These are phyloP conservation scores for Folsomia candida DNA, from an alignment of 2,888 invertebrate genomes.

Conservation along the genomic window DNA sequence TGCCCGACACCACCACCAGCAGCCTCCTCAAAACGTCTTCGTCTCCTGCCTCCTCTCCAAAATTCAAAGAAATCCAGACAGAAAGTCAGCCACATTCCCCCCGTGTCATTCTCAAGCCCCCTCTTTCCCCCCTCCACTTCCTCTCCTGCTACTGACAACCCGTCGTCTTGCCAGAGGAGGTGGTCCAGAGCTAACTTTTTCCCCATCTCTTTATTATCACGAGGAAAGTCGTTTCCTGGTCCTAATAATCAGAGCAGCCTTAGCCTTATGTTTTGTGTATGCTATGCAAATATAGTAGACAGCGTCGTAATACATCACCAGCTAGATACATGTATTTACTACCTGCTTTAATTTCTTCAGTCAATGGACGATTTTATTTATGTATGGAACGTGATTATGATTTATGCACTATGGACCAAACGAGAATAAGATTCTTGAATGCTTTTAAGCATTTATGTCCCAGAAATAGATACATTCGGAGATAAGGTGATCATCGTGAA, in stretches of 20 bases:
- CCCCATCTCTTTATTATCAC: background rate
- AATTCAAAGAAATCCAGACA: background rate
- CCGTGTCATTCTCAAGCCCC: background rate
- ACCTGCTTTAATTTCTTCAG: too few relatives aligned
- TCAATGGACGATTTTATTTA: too few relatives aligned
- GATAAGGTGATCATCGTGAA: too few relatives aligned
- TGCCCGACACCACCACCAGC: slow-evolving; percentile 11
- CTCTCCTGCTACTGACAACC: slow-evolving; percentile 7
- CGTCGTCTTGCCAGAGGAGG: too few relatives aligned
- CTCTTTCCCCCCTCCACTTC: background rate
- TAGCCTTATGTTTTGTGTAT: slow-evolving; percentile 13
- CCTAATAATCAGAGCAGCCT: slow-evolving; percentile 7
- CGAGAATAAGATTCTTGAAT: too few relatives aligned
- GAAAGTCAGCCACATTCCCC: too few relatives aligned
- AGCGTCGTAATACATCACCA: slow-evolving; percentile 5
- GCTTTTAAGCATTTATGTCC: too few relatives aligned
- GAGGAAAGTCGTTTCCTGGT: too few relatives aligned
- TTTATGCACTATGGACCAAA: too few relatives aligned
- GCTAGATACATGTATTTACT: too few relatives aligned
- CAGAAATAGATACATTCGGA: too few relatives aligned
- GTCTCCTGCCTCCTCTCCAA: background rate
- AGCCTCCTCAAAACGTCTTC: slow-evolving; percentile 3
- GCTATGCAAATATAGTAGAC: background rate
- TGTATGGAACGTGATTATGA: too few relatives aligned
- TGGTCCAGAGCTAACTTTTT: slow-evolving; percentile 4